These are phyloP conservation scores for Acipenser transmontanus DNA, from an alignment of 2,797 vertebrate genomes.

Conservation along the genomic window DNA sequence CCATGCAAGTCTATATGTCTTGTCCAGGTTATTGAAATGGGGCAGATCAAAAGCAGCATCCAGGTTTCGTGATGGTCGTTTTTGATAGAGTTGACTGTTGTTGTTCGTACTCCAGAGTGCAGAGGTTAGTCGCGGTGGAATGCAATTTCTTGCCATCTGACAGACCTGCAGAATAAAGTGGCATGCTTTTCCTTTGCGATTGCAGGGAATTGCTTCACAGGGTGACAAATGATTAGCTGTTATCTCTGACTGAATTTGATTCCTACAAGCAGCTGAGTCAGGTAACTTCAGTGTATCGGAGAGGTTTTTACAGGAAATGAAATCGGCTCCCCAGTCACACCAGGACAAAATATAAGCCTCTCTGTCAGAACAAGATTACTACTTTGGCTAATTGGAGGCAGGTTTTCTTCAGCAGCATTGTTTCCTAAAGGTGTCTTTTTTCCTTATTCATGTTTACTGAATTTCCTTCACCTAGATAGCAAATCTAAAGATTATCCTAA, in stretches of 20 bases:
- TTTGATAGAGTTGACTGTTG: constrained; percentile 79
- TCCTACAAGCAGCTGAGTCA: constrained; percentile 89
- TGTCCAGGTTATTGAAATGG: constrained; percentile 48
- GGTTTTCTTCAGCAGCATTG: constrained; percentile 38
- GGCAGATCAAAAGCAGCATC: constrained; percentile 67
- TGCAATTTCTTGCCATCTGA: constrained; percentile 92
- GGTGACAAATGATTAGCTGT: constrained; percentile 97
- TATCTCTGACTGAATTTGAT: constrained; percentile 93
- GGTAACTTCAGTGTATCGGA: constrained; percentile 76
- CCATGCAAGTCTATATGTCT: not conserved
- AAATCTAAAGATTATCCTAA: not conserved
- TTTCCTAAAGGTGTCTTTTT: constrained; percentile 38
- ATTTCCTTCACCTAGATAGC: constrained; percentile 18
- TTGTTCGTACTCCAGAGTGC: constrained; percentile 74
- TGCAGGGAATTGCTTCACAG: constrained; percentile 94
- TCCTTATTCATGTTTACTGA: constrained; percentile 14
- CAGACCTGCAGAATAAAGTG: constrained; percentile 83
- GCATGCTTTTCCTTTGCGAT: constrained; percentile 80
- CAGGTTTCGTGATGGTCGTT: constrained; percentile 73
- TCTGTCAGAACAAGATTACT: constrained; percentile 65
- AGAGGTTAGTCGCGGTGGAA: constrained; percentile 72
- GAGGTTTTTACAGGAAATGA: constrained; percentile 72
- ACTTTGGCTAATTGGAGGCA: constrained; percentile 69
- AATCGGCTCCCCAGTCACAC: constrained; percentile 66
- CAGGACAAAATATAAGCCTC: constrained; percentile 74